These are phyloP conservation scores for Gastrophryne carolinensis DNA, from an alignment of 2,797 vertebrate species.

Conservation along the genomic window DNA sequence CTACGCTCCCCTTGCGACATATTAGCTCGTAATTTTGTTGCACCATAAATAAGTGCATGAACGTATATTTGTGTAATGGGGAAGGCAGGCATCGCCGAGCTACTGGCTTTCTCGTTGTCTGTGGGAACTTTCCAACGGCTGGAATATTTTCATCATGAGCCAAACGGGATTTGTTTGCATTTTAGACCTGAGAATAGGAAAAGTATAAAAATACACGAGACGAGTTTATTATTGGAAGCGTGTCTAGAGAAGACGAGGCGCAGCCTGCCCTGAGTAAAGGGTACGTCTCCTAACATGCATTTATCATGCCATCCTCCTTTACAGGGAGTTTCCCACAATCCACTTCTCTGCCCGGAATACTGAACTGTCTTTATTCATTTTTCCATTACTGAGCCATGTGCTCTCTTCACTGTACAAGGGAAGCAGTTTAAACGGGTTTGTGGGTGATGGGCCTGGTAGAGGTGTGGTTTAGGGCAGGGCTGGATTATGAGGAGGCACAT, in stretches of 20 bases:
- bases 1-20: no score
- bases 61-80: background rate
- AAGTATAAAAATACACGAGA: constrained; percentile 30
- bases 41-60: no score
- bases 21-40: no score
- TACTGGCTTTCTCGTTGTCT: background rate
- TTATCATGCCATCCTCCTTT: background rate
- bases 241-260: background rate
- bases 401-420: no score
- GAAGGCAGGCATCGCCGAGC: background rate
- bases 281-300: background rate
- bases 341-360: background rate
- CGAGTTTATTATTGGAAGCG: constrained; percentile 23
- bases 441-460: no score
- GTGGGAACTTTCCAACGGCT: constrained; percentile 22
- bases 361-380: background rate
- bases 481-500: no score
- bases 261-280: background rate
- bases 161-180: constrained; percentile 16
- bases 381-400: no score
- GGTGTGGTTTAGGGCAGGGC: no score
- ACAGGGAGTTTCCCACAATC: background rate
- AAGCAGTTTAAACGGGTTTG: no score
- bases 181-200: constrained; percentile 20
- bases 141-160: constrained; percentile 28